Percentiles rank a stretch among this genome's conserved stretches.
Conservation (phyloP, 92 coral and sea anemone genomes). For the Actinernus sp. region DNA sequence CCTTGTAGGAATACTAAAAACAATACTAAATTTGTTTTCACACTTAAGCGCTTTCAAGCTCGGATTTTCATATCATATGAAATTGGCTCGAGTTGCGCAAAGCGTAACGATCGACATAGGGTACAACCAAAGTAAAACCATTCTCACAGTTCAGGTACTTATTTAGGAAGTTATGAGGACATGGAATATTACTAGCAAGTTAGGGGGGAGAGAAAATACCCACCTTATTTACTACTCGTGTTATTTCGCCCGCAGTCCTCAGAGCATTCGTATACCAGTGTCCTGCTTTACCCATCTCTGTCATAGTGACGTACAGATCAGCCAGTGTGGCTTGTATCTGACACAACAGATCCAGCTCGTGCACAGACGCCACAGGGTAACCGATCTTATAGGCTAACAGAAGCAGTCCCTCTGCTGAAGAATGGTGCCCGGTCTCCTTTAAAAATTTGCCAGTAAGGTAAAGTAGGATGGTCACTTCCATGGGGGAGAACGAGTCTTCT, state of each 20-base stretch:
- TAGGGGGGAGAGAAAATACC: too few relatives aligned
- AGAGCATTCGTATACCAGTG: slow-evolving; percentile 79
- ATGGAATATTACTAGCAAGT: too few relatives aligned
- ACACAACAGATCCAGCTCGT: slow-evolving; percentile 79
- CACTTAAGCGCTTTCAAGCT: too few relatives aligned
- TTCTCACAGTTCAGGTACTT: too few relatives aligned
- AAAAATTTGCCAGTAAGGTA: slow-evolving; percentile 77
- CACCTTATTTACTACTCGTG: slow-evolving; percentile 73
- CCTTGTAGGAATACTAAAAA: too few relatives aligned
- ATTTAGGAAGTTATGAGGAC: too few relatives aligned
- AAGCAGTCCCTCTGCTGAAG: slow-evolving; percentile 76
- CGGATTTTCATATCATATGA: too few relatives aligned
- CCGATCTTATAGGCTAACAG: slow-evolving; percentile 82
- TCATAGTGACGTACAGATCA: slow-evolving; percentile 61
- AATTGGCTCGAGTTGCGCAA: too few relatives aligned
- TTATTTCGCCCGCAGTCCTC: slow-evolving; percentile 77
- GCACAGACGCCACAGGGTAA: slow-evolving; percentile 83
- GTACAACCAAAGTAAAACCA: too few relatives aligned
- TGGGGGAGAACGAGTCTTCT: slow-evolving; percentile 51
- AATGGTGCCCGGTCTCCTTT: slow-evolving; percentile 46
- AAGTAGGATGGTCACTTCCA: slow-evolving; percentile 64
- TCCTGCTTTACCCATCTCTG: slow-evolving; percentile 67
- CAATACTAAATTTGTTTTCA: too few relatives aligned
- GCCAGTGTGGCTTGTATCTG: slow-evolving; percentile 82
- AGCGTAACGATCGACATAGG: too few relatives aligned